Base-by-base conservation (phyloP, 1,140 invertebrate species). In the Zaprionus davidi region DNA sequence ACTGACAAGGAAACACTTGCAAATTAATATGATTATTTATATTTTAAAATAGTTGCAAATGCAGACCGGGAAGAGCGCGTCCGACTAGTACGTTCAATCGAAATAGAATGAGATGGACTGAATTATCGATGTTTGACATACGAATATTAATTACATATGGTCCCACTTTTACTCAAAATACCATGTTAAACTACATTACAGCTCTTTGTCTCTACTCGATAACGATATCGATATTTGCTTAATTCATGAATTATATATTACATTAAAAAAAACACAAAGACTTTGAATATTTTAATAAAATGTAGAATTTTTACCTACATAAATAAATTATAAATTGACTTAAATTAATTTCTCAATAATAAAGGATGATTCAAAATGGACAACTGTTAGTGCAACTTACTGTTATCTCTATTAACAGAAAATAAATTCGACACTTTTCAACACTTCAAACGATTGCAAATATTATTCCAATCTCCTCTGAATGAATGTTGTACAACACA, bases 371-470 rank as follows among this genome's bases (percentile, higher is more conserved):
- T 46, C 41, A 44, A 44, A 44, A 0, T 17, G 6, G 2, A 15
- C n/a, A 3, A 17, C n/a, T 44, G 41, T 44, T 17, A 63, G 20
- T 62, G 58, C 17, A 22, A 3, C 22, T 44, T 7, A 44, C 5
- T 46, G 4, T 46, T 46, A 20, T 17, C 12, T 17, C 3, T 12
- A 36, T 36, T 68, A 55, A 41, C 17, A 41, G n/a, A 34, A 44
- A 7, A 5, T 2, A 38, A 6, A 28, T 58, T 17, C 6, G 17
- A 3, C 55, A 44, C 53, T 71, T 65, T 59, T 36, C 73, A 66
- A 65, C 73, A 76, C 73, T 55, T n/a, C 49, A 36, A 77, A 62
- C 69, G 71, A 66, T 46, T 67, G 70, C 76, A 63, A 76, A 79
- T 73, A 82, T 82, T 76, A 63, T 59, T 26, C 17, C 64, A 58